phyloP scores from a whole-genome alignment of 2,888 invertebrate species.

The Tetragnatha montana region DNA sequence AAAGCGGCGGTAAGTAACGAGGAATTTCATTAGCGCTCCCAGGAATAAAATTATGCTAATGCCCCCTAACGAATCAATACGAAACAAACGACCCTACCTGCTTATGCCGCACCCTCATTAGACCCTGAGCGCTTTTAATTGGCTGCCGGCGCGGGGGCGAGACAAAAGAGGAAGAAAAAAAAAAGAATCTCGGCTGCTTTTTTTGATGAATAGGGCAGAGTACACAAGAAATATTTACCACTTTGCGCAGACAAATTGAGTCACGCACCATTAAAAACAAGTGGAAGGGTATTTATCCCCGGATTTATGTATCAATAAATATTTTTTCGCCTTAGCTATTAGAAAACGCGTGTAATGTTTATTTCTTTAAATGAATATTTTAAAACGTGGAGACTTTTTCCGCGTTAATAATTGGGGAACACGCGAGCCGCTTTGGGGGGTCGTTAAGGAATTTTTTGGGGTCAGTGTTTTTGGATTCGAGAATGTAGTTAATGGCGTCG shows the following conservation, averaged over 20 bases:
- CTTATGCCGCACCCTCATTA: constrained; percentile 71
- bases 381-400: neutral
- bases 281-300: constrained; percentile 39
- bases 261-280: constrained; percentile 41
- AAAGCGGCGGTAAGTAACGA: constrained; percentile 59
- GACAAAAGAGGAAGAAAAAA: constrained; percentile 30
- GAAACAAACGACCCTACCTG: constrained; percentile 71
- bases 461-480: no score
- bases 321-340: neutral
- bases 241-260: constrained; percentile 52
- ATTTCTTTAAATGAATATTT: neutral
- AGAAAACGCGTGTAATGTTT: neutral
- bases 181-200: constrained; percentile 46
- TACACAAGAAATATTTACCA: constrained; percentile 69
- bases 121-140: constrained; percentile 68
- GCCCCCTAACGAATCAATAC: constrained; percentile 68
- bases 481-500: no score
- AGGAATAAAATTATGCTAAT: constrained; percentile 71
- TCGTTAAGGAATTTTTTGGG: no score
- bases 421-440: no score
- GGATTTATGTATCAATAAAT: constrained; percentile 31
- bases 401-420: no score
- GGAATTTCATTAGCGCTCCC: constrained; percentile 67
- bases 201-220: constrained; percentile 60
- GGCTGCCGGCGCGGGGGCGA: constrained; percentile 66